Percentiles rank a stretch among this genome's conserved stretches.
phyloP scores from a whole-genome alignment of 2,888 invertebrate species.

The Sinopyrophorus schimmeli region DNA sequence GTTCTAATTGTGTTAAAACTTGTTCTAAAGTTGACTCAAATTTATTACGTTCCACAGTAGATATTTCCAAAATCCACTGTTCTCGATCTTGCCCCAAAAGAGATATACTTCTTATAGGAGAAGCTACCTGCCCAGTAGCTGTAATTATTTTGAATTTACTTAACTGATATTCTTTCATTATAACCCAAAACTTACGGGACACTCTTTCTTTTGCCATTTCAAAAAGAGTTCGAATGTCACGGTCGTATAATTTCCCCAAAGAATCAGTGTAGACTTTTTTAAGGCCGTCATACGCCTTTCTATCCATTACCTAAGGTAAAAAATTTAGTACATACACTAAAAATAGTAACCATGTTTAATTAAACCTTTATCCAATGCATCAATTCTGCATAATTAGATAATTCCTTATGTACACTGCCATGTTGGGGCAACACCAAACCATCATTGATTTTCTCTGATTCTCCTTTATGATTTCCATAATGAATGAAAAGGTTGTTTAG shows the following conservation, averaged over 20 bases:
- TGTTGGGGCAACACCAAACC: conserved; percentile 76
- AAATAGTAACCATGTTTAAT: too few relatives aligned
- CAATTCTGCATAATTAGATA: conserved; percentile 84
- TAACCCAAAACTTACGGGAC: conserved; percentile 38
- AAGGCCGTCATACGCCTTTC: conserved; percentile 78
- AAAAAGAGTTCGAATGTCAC: conserved; percentile 78
- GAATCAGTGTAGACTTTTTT: conserved; percentile 81
- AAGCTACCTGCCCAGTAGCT: conserved; percentile 38
- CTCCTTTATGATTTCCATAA: conserved; percentile 76
- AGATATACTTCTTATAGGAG: conserved; percentile 45
- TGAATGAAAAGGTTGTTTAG: conserved; percentile 95
- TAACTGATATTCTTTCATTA: too few relatives aligned
- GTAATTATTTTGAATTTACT: too few relatives aligned
- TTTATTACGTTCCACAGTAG: conserved; percentile 61
- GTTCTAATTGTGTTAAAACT: conserved; percentile 86
- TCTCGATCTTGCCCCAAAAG: conserved; percentile 66
- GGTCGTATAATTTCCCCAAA: conserved; percentile 85
- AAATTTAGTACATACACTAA: too few relatives aligned
- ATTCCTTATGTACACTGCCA: conserved; percentile 79
- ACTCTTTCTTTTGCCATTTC: conserved; percentile 69
- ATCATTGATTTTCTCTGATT: conserved; percentile 57
- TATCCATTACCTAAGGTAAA: conserved; percentile 67
- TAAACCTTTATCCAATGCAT: conserved; percentile 85
- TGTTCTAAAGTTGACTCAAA: conserved; percentile 77
- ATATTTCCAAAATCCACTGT: conserved; percentile 66